Base-by-base conservation (phyloP, 2,797 vertebrate genomes). In the Peromyscus eremicus region DNA sequence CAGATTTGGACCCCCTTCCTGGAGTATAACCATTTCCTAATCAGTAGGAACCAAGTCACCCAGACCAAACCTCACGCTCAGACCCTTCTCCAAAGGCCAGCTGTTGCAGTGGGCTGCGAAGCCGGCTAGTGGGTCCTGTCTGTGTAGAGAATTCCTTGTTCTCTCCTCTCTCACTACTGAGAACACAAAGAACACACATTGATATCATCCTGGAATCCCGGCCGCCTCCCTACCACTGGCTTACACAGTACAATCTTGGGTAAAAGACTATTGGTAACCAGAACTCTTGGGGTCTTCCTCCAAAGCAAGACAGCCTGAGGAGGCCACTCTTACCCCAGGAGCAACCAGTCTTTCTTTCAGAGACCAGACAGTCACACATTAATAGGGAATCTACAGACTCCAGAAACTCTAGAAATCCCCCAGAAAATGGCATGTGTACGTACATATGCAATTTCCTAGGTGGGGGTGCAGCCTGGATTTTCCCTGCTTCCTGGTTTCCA, bases 341-440 rank as follows among this genome's bases (percentile, higher is more conserved):
- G 40, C 40, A 62, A 34, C 25, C 57, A 43, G 27, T 66, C 32
- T 76, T 85, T 80, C 76, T 73, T 79, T 81, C 73, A 80, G 5
- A 91, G 76, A 34, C 29, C 27, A 75, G n/a, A 7, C n/a, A 70
- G 29, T n/a, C 70, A 34, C 19, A 70, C 27, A 55, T 16, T 60
- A 52, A 64, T n/a, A 17, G 66, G 80, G 49, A 94, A 37, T 64
- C 82, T 46, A 66, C 49, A 52, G 76, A 85, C 90, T 94, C 80
- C 37, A 75, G 77, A 94, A 83, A 75, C 57, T 85, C 37, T 27
- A 55, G 70, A 90, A 73, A 25, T 92, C 46, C 86, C 86, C 89
- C 87, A 40, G 81, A 93, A 96, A 82, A 52, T 2, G 64, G 55
- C 37, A 25, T 76, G 80, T 86, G 88, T 86, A 37, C 70, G n/a